Conservation (phyloP, 2,888 invertebrate species). For the Caenorhabditis drosophilae region DNA sequence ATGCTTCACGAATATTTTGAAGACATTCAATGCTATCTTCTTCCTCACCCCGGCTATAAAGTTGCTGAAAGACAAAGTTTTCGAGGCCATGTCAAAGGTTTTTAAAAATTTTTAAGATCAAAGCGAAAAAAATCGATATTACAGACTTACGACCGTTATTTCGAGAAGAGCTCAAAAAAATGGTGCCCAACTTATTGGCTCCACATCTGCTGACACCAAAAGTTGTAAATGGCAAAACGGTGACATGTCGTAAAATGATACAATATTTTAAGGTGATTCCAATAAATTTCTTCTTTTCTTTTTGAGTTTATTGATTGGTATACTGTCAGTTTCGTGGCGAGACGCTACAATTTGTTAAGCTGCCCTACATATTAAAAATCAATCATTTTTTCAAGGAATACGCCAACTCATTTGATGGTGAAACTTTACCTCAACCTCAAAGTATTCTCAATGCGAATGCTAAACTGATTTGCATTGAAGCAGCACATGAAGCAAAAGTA, state of each 20-base stretch:
- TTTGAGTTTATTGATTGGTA: no score
- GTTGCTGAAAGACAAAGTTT: slow-evolving; percentile 66
- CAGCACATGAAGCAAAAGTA: slow-evolving; percentile 62
- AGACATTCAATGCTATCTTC: slow-evolving; percentile 56
- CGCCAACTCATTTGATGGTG: slow-evolving; percentile 57
- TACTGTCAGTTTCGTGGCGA: no score
- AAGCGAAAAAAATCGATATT: slow-evolving; percentile 5
- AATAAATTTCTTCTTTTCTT: not conserved
- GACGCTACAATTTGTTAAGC: no score
- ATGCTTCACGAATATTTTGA: slow-evolving; percentile 58
- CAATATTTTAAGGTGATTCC: slow-evolving; percentile 57
- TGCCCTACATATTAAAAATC: no score
- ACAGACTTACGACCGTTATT: slow-evolving; percentile 61
- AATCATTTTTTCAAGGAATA: slow-evolving; percentile 57
- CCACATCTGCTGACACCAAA: slow-evolving; percentile 58
- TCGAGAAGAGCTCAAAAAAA: slow-evolving; percentile 62
- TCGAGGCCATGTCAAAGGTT: slow-evolving; percentile 64
- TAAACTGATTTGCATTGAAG: slow-evolving; percentile 59
- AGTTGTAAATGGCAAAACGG: slow-evolving; percentile 61
- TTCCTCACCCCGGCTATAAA: slow-evolving; percentile 66
- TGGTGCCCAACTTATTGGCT: slow-evolving; percentile 57
- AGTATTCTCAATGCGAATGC: slow-evolving; percentile 65
- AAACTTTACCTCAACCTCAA: slow-evolving; percentile 56
- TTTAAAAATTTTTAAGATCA: not conserved
- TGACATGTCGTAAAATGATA: slow-evolving; percentile 64